These are phyloP conservation scores for Coregonus sp. DNA, from an alignment of 2,797 vertebrate genomes.

Conservation along the genomic window DNA sequence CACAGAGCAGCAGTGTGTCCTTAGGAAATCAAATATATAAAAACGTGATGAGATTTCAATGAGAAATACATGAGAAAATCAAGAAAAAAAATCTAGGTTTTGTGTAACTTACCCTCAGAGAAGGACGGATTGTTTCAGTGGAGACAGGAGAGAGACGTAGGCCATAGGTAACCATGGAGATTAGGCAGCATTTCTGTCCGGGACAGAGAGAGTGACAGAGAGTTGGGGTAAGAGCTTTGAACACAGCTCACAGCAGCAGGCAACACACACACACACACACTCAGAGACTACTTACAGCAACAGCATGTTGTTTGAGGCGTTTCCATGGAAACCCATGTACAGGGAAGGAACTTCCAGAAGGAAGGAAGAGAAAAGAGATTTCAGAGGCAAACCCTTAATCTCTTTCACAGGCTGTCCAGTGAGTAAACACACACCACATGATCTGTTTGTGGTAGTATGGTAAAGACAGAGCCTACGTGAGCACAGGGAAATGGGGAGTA, in stretches of 20 bases:
- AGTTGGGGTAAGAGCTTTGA: conserved; percentile 32
- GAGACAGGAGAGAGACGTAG: conserved; percentile 29
- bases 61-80: background rate
- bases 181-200: conserved; percentile 40
- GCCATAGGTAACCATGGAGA: conserved; percentile 61
- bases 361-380: conserved; percentile 44
- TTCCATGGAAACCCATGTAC: conserved; percentile 54
- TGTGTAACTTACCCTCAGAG: conserved; percentile 33
- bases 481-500: no score
- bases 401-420: conserved; percentile 53
- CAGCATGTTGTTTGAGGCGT: conserved; percentile 51
- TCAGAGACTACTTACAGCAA: conserved; percentile 35
- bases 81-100: conserved; percentile 19
- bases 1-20: background rate
- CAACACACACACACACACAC: conserved; percentile 9
- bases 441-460: background rate
- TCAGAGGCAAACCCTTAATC: conserved; percentile 54
- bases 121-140: conserved; percentile 23
- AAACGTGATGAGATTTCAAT: conserved; percentile 11
- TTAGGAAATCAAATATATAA: background rate
- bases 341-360: conserved; percentile 29
- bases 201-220: conserved; percentile 17
- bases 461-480: no score
- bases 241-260: conserved; percentile 17
- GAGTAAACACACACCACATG: conserved; percentile 22